phyloP scores from a whole-genome alignment of 1,140 invertebrate genomes.

The Diuraphis noxia region DNA sequence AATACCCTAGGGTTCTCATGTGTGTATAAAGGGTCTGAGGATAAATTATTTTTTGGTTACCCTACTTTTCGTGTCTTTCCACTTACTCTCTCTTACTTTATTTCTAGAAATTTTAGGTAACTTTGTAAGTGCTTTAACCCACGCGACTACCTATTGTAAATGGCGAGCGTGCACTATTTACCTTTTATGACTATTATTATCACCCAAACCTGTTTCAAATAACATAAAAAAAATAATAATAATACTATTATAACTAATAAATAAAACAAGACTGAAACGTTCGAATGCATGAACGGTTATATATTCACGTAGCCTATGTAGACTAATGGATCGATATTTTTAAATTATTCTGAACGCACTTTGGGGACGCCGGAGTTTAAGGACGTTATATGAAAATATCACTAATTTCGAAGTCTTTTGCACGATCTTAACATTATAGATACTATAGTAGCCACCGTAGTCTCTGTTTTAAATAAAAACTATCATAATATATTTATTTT shows the following conservation, averaged over 20 bases:
- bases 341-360: constrained; percentile 20
- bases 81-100: neutral
- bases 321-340: constrained; percentile 19
- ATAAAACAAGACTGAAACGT: neutral
- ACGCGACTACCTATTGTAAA: neutral
- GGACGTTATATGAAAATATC: neutral
- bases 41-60: constrained; percentile 40
- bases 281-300: constrained; percentile 15
- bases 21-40: constrained; percentile 18
- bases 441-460: neutral
- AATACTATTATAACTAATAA: neutral
- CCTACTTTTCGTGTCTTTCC: neutral
- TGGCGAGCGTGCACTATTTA: neutral
- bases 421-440: constrained; percentile 22
- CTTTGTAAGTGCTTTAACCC: constrained; percentile 17
- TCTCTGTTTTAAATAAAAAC: neutral
- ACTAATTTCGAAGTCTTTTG: neutral
- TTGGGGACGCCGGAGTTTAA: neutral
- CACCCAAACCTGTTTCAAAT: constrained; percentile 18
- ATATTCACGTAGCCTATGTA: neutral
- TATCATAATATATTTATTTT: neutral
- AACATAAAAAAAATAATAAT: neutral
- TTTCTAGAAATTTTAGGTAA: constrained; percentile 9
- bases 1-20: neutral
- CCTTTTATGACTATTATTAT: constrained; percentile 33